phyloP scores from a whole-genome alignment of 2,797 vertebrate genomes.

The Gobionotothen gibberifrons region DNA sequence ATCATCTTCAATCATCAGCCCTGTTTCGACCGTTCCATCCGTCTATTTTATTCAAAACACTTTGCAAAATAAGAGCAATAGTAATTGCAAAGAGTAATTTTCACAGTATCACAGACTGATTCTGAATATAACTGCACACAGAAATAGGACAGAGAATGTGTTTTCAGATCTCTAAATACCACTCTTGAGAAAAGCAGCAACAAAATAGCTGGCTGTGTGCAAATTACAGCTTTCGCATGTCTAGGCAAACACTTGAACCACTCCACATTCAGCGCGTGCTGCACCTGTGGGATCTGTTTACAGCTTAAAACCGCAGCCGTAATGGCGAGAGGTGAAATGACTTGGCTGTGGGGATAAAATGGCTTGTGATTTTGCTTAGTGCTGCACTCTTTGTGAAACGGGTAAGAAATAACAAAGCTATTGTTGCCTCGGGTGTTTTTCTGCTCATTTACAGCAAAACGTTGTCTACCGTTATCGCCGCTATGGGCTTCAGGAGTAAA shows the following conservation, averaged over 20 bases:
- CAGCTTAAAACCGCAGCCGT: constrained; percentile 21
- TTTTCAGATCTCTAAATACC: constrained; percentile 28
- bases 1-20: constrained; percentile 45
- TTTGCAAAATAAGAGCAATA: constrained; percentile 20
- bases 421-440: constrained; percentile 49
- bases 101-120: constrained; percentile 4
- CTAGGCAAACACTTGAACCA: constrained; percentile 27
- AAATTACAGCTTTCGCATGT: constrained; percentile 47
- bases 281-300: constrained; percentile 56
- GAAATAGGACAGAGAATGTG: not conserved
- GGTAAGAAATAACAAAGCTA: constrained; percentile 43
- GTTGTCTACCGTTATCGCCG: constrained; percentile 23
- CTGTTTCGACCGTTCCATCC: constrained; percentile 39
- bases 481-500: constrained; percentile 17
- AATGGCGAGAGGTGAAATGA: constrained; percentile 43
- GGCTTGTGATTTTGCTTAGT: constrained; percentile 33
- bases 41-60: constrained; percentile 1
- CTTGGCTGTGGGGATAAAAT: constrained; percentile 34
- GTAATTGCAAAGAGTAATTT: constrained; percentile 43
- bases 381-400: constrained; percentile 27
- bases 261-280: constrained; percentile 35
- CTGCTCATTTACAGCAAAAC: constrained; percentile 45
- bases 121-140: constrained; percentile 6
- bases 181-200: constrained; percentile 31
- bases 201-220: constrained; percentile 42